Percentiles rank a stretch among this genome's conserved stretches.
Evolutionary conservation across 1,140 invertebrate genomes (phyloP).

Genomic region (Meloidogyne chitwoodi): DNA sequence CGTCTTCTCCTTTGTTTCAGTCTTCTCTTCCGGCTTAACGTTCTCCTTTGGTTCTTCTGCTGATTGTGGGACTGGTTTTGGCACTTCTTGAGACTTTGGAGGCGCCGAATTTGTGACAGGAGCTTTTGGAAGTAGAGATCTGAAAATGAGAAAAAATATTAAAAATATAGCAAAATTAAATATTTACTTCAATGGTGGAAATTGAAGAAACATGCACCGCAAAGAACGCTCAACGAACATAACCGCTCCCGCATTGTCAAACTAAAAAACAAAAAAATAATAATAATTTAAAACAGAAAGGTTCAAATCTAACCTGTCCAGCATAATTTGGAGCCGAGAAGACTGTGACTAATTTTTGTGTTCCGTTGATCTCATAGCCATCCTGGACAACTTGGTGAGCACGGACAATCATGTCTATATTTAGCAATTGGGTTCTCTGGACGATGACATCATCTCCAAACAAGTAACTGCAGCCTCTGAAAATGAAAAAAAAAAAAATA

Average conservation of each 20-base stretch:
- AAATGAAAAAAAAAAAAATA: background rate
- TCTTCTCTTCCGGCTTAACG: background rate
- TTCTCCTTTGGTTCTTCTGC: background rate
- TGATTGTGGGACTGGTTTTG: background rate
- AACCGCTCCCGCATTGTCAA: background rate
- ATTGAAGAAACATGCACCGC: background rate
- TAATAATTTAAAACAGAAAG: background rate
- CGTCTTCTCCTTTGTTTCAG: background rate
- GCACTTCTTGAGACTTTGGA: background rate
- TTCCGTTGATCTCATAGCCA: background rate
- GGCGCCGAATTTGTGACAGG: background rate
- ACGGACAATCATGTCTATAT: slow-evolving; percentile 1
- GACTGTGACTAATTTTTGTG: background rate
- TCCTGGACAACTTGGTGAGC: slow-evolving; percentile 6
- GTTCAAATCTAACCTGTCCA: background rate
- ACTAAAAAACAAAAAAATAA: background rate
- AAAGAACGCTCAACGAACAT: background rate
- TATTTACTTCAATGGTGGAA: background rate
- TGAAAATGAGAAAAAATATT: too few species aligned
- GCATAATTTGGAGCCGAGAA: background rate
- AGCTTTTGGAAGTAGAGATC: background rate
- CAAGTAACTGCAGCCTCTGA: background rate
- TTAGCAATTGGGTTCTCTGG: background rate
- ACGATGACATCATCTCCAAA: slow-evolving; percentile 19
- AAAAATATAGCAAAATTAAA: background rate